Percentiles rank a stretch among this genome's conserved stretches.
Evolutionary conservation across 2,888 invertebrate species (phyloP).

Genomic region (Ypsolopha scabrella): DNA sequence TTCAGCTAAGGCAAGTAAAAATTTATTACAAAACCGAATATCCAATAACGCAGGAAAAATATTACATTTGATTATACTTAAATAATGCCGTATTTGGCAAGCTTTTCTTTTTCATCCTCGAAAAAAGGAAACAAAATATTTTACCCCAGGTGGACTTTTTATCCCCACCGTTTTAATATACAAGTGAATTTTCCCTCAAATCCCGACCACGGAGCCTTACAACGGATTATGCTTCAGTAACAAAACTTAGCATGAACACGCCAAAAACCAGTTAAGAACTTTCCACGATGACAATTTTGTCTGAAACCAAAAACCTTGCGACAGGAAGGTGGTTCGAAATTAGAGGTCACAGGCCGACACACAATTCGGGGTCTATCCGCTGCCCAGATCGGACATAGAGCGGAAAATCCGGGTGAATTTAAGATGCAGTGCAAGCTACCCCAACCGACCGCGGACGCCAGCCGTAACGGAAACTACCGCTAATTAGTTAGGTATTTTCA

Average conservation of each 20-base stretch:
- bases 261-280: not conserved
- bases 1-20: no score
- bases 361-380: not conserved
- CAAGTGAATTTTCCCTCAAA: no score
- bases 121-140: no score
- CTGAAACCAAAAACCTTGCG: not conserved
- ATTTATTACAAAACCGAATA: no score
- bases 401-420: not conserved
- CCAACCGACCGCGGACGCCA: not conserved
- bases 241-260: not conserved
- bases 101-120: no score
- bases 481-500: constrained; percentile 41
- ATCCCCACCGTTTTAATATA: no score
- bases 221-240: no score
- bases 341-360: not conserved
- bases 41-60: no score
- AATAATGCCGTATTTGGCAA: no score
- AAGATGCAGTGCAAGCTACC: not conserved
- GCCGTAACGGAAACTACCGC: constrained; percentile 2
- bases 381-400: not conserved
- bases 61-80: no score
- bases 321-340: not conserved
- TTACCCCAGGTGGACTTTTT: no score
- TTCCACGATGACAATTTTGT: not conserved
- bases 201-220: no score